These are phyloP conservation scores for Anolis carolinensis DNA, from an alignment of 2,113 vertebrate genomes.

Conservation along the genomic window DNA sequence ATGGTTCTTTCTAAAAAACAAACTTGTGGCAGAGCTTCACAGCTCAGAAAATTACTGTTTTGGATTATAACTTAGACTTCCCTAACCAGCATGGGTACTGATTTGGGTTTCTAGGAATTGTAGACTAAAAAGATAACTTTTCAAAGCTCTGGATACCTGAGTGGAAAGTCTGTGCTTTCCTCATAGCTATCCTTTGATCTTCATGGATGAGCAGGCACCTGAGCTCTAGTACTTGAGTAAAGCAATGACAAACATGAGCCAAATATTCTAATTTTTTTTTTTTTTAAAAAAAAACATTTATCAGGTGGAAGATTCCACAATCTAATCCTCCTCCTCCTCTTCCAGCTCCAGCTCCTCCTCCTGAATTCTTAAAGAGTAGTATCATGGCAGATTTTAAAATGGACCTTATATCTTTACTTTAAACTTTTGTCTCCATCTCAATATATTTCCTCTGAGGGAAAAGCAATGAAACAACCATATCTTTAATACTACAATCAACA, in stretches of 20 bases:
- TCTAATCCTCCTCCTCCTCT: neutral
- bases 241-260: neutral
- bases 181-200: neutral
- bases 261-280: neutral
- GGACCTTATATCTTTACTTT: neutral
- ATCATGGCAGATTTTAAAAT: neutral
- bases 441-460: neutral
- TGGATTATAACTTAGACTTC: too few relatives aligned
- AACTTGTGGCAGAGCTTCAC: neutral
- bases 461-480: neutral
- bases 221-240: neutral
- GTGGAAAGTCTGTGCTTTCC: neutral
- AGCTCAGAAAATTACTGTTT: neutral
- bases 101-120: too few relatives aligned
- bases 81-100: too few relatives aligned
- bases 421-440: neutral
- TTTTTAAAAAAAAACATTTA: neutral
- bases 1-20: neutral
- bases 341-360: too few relatives aligned
- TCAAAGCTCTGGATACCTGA: neutral
- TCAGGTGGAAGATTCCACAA: neutral
- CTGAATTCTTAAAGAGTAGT: neutral
- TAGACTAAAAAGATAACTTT: too few relatives aligned
- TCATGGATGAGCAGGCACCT: neutral
- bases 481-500: neutral